Evolutionary conservation across 30 jellyfish, hydroid and myxozoan genomes (phyloP).

Genomic region (Chrysaora quinquecirrha): DNA sequence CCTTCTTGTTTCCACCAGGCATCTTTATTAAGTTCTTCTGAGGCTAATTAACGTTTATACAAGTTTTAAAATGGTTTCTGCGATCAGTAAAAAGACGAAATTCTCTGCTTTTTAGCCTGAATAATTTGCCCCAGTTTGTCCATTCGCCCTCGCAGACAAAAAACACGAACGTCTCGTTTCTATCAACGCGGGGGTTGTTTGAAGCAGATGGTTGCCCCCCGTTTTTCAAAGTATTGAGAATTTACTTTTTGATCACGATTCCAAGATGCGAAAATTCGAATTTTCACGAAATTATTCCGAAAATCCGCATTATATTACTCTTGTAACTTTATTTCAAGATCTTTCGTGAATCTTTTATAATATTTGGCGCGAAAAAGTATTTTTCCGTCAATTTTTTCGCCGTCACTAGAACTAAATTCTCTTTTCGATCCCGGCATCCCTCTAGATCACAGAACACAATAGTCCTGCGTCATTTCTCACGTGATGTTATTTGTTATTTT

Average conservation of each 20-base stretch:
- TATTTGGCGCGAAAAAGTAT: too few relatives aligned
- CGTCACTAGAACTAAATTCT: constrained; percentile 17
- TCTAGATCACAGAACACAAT: constrained; percentile 52
- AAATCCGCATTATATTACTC: too few relatives aligned
- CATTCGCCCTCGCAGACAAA: constrained; percentile 24
- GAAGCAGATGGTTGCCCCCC: constrained; percentile 71
- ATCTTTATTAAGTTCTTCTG: not conserved
- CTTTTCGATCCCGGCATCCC: constrained; percentile 51
- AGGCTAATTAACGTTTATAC: too few relatives aligned
- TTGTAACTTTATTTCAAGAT: too few relatives aligned
- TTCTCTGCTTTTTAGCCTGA: too few relatives aligned
- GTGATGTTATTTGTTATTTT: constrained; percentile 21
- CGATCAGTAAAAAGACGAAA: too few relatives aligned
- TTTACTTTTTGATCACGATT: constrained; percentile 42
- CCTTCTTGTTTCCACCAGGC: constrained; percentile 75
- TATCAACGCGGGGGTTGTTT: constrained; percentile 60
- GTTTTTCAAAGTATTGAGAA: constrained; percentile 29
- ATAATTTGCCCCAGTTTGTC: not conserved
- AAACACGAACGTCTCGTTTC: constrained; percentile 43
- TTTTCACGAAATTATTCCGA: too few relatives aligned
- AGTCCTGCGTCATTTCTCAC: constrained; percentile 45
- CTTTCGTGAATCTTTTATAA: too few relatives aligned
- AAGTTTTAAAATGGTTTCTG: too few relatives aligned
- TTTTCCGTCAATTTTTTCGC: too few relatives aligned
- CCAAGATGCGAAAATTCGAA: too few relatives aligned